Evolutionary conservation across 2,113 vertebrate genomes (phyloP).

Genomic region (Scopus umbretta): DNA sequence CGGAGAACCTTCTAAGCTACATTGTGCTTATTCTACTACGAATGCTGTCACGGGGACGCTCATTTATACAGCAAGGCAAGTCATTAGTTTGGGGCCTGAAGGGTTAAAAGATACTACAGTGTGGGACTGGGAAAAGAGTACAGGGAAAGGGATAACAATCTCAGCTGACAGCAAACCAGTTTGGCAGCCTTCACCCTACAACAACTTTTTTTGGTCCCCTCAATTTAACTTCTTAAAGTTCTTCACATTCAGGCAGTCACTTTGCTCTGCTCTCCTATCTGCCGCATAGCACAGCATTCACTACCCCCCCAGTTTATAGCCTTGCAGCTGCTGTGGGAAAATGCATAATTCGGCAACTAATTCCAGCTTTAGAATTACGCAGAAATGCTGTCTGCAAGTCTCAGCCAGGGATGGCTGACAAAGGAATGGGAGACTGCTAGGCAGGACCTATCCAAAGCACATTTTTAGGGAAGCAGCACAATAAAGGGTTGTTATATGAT

Average conservation of each 20-base stretch:
- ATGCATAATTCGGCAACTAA: not conserved
- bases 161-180: constrained; percentile 17
- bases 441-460: not conserved
- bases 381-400: not conserved
- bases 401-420: not conserved
- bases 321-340: not conserved
- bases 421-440: not conserved
- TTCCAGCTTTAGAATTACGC: not conserved
- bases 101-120: not conserved
- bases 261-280: not conserved
- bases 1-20: not conserved
- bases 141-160: not conserved
- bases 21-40: not conserved
- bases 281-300: not conserved
- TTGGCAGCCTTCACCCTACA: not conserved
- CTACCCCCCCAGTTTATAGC: not conserved
- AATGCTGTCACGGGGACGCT: not conserved
- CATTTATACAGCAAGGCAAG: not conserved
- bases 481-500: not conserved
- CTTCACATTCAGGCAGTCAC: not conserved
- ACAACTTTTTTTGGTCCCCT: not conserved
- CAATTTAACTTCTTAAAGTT: not conserved
- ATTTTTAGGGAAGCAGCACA: not conserved
- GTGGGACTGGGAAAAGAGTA: not conserved
- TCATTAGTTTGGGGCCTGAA: not conserved